These are phyloP conservation scores for Acrobasis repandana DNA, from an alignment of 2,888 invertebrate species.

Conservation along the genomic window DNA sequence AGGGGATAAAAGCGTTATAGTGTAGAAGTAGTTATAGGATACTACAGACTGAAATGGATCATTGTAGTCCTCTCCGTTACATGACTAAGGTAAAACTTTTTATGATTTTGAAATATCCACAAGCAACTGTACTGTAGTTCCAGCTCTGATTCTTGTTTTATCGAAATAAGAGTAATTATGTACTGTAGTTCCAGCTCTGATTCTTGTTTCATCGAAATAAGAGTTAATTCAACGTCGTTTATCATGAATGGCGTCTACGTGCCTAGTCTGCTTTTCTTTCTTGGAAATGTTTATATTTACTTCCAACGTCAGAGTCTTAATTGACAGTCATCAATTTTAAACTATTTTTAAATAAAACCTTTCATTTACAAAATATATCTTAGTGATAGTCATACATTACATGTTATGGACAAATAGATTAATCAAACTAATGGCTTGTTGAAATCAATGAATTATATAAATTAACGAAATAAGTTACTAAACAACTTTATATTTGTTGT, in stretches of 20 bases:
- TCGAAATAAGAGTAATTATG: neutral
- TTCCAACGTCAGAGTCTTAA: neutral
- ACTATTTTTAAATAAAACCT: neutral
- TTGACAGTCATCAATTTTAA: neutral
- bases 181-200: neutral
- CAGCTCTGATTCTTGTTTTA: slow-evolving; percentile 3
- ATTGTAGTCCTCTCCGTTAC: neutral
- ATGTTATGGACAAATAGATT: too few relatives aligned
- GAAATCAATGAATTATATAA: neutral
- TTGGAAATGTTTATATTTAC: neutral
- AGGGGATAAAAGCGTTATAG: too few relatives aligned
- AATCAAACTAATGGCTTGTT: too few relatives aligned
- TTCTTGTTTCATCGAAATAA: slow-evolving; percentile 1
- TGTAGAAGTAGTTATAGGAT: too few relatives aligned
- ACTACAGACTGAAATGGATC: too few relatives aligned
- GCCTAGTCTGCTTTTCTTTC: slow-evolving; percentile 8
- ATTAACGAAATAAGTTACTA: neutral
- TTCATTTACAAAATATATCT: neutral
- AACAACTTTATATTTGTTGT: slow-evolving; percentile 3
- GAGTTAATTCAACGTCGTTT: slow-evolving; percentile 8
- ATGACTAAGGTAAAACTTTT: neutral
- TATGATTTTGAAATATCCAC: neutral
- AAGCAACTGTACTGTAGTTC: neutral
- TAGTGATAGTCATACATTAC: neutral
- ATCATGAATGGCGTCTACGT: slow-evolving; percentile 14